Percentiles rank a stretch among this genome's conserved stretches.
Evolutionary conservation across 2,797 vertebrate genomes (phyloP).

Genomic region (Rhinatrema bivittatum): DNA sequence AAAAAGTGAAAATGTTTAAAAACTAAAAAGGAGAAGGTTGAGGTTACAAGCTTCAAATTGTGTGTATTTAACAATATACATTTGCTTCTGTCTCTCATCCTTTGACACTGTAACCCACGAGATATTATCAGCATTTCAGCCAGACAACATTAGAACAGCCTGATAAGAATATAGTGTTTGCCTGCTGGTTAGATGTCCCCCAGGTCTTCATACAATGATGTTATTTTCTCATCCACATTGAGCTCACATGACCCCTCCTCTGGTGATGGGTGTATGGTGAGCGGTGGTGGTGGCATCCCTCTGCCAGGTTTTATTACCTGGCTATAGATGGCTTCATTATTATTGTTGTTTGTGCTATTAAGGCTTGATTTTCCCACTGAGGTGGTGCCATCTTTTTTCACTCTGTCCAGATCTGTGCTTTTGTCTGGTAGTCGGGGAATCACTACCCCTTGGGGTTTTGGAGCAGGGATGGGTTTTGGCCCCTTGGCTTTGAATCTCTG

Average conservation of each 20-base stretch:
- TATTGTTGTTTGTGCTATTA: slow-evolving; percentile 62
- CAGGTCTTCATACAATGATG: slow-evolving; percentile 35
- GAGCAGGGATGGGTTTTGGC: slow-evolving; percentile 70
- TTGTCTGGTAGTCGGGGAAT: slow-evolving; percentile 33
- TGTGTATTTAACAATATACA: no score
- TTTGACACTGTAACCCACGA: no score
- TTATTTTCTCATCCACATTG: slow-evolving; percentile 29
- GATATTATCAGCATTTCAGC: no score
- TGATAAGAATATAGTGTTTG: no score
- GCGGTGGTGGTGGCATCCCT: not conserved
- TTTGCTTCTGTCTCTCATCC: no score
- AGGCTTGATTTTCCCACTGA: slow-evolving; percentile 41
- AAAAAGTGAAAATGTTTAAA: no score
- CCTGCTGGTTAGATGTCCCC: no score
- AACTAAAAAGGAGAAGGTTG: no score
- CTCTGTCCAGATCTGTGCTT: slow-evolving; percentile 7
- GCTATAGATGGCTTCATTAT: slow-evolving; percentile 64
- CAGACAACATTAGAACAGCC: no score
- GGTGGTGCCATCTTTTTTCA: not conserved
- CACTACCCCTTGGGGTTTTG: slow-evolving; percentile 61
- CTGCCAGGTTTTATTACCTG: slow-evolving; percentile 55
- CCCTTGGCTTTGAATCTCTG: slow-evolving; percentile 35
- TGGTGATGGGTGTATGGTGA: not conserved
- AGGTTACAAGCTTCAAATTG: no score
- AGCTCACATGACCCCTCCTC: slow-evolving; percentile 19